Base-by-base conservation (phyloP, 64 coral and sea anemone genomes). In the Stichodactyla helianthus region DNA sequence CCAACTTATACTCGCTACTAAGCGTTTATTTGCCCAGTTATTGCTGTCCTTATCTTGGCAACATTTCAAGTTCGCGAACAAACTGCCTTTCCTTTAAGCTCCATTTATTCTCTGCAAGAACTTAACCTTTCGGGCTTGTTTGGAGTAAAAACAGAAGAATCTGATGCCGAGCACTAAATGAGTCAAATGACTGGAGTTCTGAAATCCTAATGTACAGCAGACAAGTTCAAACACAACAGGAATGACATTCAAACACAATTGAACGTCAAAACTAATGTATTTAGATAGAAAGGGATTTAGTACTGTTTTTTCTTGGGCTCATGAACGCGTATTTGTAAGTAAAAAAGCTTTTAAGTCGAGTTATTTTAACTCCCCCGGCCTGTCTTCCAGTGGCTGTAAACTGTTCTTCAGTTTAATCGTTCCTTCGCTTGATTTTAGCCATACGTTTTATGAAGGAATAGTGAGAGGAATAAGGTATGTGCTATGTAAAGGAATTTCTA, bases 321-420 rank as follows among this genome's bases (percentile, higher is more conserved):
- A 74, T 74, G n/a, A 74, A 74, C 26, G 14, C 12, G 68, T 25
- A 74, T 31, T 8, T 74, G 25, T 11, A 74, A 74, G 26, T 23
- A 74, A 28, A 74, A 74, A 74, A 74, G 68, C 68, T 74, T 74
- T 74, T 74, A 74, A 31, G 68, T 9, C 27, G 68, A 12, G 68
- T 74, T 74, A 12, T 74, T 74, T 13, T 74, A 74, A 31, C 68
- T 74, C 22, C 35, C 35, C 35, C 35, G 35, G 35, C 35, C 68
- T 74, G 68, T 31, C 22, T 11, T 35, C 10, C 68, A 14, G 8
- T 15, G 25, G 25, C 25, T 10, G 35, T 44, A 44, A 44, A 44
- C 35, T 44, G 1, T 44, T 44, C 35, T 44, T 2, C 0, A 44
- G 35, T 44, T 44, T 2, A 44, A 44, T 44, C 35, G 35, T 44